Conservation (phyloP, 2,888 invertebrate species). For the Thereva nobilitata region DNA sequence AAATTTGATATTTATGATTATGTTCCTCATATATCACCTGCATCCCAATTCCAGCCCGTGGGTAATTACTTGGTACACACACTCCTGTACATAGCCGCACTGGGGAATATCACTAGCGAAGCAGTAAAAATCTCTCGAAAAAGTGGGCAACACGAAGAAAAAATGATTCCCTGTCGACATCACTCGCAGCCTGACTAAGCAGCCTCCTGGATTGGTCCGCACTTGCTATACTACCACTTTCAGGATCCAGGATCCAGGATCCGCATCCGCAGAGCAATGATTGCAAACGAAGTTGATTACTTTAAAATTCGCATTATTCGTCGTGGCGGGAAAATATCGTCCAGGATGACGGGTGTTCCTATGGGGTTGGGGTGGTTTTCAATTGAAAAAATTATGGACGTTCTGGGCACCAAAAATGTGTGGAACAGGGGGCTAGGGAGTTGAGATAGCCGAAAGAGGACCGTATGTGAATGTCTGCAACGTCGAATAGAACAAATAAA, state of each 20-base stretch:
- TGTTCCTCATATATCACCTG: constrained; percentile 42
- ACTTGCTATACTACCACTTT: constrained; percentile 17
- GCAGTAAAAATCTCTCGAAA: constrained; percentile 27
- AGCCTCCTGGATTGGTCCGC: constrained; percentile 10
- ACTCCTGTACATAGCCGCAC: neutral
- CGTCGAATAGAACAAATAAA: constrained; percentile 43
- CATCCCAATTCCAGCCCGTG: constrained; percentile 8
- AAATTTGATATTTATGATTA: constrained; percentile 44
- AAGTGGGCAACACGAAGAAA: constrained; percentile 25
- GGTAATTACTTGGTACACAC: constrained; percentile 32
- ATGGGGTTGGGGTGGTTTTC: constrained; percentile 35
- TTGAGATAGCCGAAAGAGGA: constrained; percentile 27
- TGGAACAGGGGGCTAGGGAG: neutral
- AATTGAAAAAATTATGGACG: constrained; percentile 42
- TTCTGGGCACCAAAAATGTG: constrained; percentile 29
- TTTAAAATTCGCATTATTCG: constrained; percentile 43
- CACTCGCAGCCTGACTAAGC: constrained; percentile 33
- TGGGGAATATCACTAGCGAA: constrained; percentile 14
- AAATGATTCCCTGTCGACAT: constrained; percentile 43
- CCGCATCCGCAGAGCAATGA: constrained; percentile 29
- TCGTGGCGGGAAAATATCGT: constrained; percentile 39
- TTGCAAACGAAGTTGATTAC: constrained; percentile 40
- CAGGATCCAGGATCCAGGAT: neutral
- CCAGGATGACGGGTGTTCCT: constrained; percentile 24
- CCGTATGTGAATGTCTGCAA: constrained; percentile 39